Evolutionary conservation across 2,113 vertebrate genomes (phyloP).

Genomic region (Cavia porcellus): DNA sequence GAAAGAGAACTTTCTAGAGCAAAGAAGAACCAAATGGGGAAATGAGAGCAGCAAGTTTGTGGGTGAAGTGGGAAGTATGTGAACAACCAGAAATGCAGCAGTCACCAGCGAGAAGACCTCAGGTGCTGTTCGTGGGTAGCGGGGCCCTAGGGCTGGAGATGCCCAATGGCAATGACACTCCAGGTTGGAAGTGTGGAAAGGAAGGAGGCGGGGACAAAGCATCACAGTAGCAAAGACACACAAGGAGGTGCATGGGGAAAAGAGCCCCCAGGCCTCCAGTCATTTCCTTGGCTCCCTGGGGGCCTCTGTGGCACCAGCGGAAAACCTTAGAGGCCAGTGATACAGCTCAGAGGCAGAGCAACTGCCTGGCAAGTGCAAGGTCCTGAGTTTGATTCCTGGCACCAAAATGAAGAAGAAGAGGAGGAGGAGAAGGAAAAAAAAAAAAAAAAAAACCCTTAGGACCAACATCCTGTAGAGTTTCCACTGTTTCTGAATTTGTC

Average conservation of each 20-base stretch:
- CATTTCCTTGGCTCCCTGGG: rapidly evolving
- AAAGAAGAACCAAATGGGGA: no score
- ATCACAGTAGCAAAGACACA: neutral
- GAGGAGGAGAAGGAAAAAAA: no score
- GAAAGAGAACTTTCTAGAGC: no score
- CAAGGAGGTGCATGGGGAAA: neutral
- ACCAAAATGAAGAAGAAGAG: no score
- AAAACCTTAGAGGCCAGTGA: neutral
- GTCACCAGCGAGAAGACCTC: no score
- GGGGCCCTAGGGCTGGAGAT: neutral
- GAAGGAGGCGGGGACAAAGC: no score
- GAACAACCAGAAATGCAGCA: no score
- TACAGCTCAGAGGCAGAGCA: no score
- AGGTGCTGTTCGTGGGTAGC: neutral
- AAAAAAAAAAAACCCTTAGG: neutral
- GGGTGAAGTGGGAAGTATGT: no score
- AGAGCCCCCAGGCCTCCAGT: rapidly evolving
- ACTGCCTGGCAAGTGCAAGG: no score
- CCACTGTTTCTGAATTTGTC: neutral
- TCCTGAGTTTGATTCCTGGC: no score
- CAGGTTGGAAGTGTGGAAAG: neutral
- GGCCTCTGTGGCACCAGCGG: neutral
- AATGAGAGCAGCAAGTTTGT: no score
- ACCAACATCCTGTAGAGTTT: neutral
- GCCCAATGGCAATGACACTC: neutral